Evolutionary conservation across 2,797 vertebrate genomes (phyloP).

Genomic region (Lacerta bilineata): DNA sequence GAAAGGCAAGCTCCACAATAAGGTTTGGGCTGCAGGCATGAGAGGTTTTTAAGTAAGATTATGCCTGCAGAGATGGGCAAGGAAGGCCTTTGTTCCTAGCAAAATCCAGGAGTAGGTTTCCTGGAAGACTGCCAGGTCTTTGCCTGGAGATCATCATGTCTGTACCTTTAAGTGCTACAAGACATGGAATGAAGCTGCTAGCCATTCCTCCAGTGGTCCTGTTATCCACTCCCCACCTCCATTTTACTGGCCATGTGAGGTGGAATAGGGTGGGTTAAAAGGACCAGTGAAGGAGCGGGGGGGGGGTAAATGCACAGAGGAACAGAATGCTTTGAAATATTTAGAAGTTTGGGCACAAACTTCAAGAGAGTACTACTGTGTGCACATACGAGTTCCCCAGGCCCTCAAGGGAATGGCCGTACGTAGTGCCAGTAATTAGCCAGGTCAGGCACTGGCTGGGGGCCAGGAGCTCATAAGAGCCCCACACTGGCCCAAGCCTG

Average conservation of each 20-base stretch:
- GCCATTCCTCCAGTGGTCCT: background rate
- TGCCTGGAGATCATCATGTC: background rate
- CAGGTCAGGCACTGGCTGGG: too few species aligned
- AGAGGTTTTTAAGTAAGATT: conserved; percentile 3
- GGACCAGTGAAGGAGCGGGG: background rate
- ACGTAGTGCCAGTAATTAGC: too few species aligned
- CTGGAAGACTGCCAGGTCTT: background rate
- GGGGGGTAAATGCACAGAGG: background rate
- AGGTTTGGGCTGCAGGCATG: conserved; percentile 12
- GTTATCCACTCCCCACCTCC: background rate
- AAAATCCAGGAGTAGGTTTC: background rate
- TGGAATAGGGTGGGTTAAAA: background rate
- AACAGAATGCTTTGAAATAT: background rate
- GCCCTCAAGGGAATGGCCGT: background rate
- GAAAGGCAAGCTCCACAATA: conserved; percentile 44
- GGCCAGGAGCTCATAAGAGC: too few species aligned
- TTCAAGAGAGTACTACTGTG: background rate
- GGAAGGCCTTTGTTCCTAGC: background rate
- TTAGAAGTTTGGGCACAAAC: background rate
- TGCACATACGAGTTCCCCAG: background rate
- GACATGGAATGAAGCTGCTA: too few species aligned
- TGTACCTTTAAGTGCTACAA: background rate
- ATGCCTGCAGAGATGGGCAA: background rate
- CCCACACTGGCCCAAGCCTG: too few species aligned
- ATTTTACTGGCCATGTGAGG: background rate